These are phyloP conservation scores for Epinephelus moara DNA, from an alignment of 2,113 vertebrate species.

Conservation along the genomic window DNA sequence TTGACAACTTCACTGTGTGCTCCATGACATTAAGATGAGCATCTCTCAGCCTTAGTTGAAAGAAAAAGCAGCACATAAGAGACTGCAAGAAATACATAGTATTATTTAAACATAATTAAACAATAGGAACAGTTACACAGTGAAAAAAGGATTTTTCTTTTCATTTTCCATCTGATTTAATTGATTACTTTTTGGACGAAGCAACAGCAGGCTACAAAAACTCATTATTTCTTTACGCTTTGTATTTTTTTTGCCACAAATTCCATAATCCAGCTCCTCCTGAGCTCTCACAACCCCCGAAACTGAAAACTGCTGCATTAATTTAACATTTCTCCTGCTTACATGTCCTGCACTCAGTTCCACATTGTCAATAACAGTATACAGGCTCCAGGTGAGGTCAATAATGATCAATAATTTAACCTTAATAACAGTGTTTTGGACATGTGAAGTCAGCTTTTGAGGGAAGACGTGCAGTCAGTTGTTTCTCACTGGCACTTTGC, in stretches of 20 bases:
- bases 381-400: not conserved
- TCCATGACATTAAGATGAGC: not conserved
- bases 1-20: not conserved
- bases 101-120: not conserved
- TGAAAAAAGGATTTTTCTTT: too few relatives aligned
- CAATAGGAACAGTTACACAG: not conserved
- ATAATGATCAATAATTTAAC: conserved; percentile 49
- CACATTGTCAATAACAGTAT: not conserved
- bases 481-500: conserved; percentile 46
- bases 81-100: not conserved
- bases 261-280: not conserved
- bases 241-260: not conserved
- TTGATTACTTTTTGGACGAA: not conserved
- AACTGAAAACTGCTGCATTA: not conserved
- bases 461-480: not conserved
- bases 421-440: conserved; percentile 14
- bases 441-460: conserved; percentile 27
- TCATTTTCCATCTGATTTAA: not conserved
- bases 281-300: not conserved
- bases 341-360: not conserved
- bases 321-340: not conserved
- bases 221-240: not conserved
- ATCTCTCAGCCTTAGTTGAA: not conserved
- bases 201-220: not conserved
- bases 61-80: not conserved